These are phyloP conservation scores for Maniola jurtina DNA, from an alignment of 1,140 invertebrate species.

Conservation along the genomic window DNA sequence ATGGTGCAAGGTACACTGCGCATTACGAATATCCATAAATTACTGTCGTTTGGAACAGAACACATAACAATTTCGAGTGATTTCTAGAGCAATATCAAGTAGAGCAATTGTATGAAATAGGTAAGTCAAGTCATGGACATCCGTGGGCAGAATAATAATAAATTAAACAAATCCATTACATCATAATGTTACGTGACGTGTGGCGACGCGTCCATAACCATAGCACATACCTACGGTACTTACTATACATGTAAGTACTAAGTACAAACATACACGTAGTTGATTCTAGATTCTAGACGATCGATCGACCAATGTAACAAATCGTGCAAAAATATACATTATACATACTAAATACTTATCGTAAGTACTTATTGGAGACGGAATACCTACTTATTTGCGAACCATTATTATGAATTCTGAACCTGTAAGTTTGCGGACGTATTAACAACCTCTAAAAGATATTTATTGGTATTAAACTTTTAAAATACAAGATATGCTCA, in stretches of 20 bases:
- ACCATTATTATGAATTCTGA: too few species aligned
- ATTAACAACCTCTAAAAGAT: not conserved
- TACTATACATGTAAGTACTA: not conserved
- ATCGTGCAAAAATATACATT: too few species aligned
- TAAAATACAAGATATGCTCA: not conserved
- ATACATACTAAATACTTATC: too few species aligned
- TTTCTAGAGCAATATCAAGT: not conserved
- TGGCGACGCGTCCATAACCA: not conserved
- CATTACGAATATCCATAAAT: too few species aligned
- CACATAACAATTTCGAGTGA: not conserved
- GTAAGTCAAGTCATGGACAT: not conserved
- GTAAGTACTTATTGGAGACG: too few species aligned
- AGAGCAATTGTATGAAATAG: not conserved
- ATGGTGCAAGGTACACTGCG: too few species aligned
- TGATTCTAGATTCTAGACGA: too few species aligned
- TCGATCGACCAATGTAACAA: not conserved
- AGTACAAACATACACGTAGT: too few species aligned
- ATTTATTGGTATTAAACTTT: not conserved
- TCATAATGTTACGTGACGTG: slow-evolving; percentile 3
- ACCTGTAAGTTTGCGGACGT: not conserved
- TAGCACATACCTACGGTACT: not conserved
- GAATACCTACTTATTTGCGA: too few species aligned
- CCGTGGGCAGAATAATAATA: slow-evolving; percentile 19
- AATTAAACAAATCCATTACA: slow-evolving; percentile 15
- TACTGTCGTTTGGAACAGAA: too few species aligned